Evolutionary conservation across 2,113 vertebrate species (phyloP).

Genomic region (Microcebus griseorufus): DNA sequence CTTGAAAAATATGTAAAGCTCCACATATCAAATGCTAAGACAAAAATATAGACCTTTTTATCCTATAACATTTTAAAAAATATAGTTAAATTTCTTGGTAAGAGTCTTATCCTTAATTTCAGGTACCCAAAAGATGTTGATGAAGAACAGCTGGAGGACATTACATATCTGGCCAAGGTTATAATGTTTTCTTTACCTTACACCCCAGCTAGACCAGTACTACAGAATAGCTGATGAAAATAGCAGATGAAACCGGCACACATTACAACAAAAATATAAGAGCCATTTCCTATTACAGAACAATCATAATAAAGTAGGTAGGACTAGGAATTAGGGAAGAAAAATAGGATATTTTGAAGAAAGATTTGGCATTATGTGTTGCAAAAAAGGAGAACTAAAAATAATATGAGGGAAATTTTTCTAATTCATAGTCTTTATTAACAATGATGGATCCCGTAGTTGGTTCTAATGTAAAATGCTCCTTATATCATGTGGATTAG

Average conservation of each 20-base stretch:
- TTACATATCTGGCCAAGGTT: neutral
- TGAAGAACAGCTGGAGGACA: neutral
- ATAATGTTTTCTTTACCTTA: neutral
- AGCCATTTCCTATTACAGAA: neutral
- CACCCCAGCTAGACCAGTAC: neutral
- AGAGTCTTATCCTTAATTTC: constrained; percentile 40
- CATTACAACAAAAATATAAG: neutral
- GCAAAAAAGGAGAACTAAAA: neutral
- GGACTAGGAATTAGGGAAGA: neutral
- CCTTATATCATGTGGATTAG: neutral
- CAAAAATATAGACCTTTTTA: constrained; percentile 15
- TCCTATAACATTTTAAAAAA: neutral
- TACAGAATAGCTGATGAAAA: neutral
- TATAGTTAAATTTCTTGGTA: constrained; percentile 7
- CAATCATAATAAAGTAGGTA: neutral
- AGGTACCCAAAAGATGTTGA: neutral
- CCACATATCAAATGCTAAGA: neutral
- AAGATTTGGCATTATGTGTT: neutral
- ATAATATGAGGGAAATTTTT: neutral
- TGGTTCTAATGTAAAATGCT: neutral
- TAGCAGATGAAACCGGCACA: neutral
- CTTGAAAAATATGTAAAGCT: neutral
- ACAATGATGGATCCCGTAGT: neutral
- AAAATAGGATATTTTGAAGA: neutral
- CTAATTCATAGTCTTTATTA: neutral